Conservation (phyloP, 64 coral and sea anemone genomes). For the Porites lutea region DNA sequence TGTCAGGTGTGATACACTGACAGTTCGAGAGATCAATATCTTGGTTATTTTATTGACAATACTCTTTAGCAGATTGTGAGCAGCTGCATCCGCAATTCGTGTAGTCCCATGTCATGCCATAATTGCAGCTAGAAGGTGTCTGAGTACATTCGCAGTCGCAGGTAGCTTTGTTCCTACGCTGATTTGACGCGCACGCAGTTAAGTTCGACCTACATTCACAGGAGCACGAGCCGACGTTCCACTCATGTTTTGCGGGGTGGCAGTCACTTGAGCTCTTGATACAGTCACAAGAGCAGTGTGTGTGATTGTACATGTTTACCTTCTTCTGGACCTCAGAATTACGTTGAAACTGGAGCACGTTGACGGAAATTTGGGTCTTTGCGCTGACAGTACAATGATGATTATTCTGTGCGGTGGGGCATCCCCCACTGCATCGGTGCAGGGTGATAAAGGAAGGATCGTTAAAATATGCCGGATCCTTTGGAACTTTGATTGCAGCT, state of each 20-base stretch:
- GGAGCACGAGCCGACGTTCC: neutral
- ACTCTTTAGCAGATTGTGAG: neutral
- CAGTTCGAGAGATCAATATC: too few relatives aligned
- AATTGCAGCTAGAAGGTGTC: neutral
- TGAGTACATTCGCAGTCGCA: neutral
- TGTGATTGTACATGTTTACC: slow-evolving; percentile 51
- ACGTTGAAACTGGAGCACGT: neutral
- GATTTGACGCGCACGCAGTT: neutral
- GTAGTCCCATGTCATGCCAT: neutral
- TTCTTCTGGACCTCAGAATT: neutral
- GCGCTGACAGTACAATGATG: slow-evolving; percentile 28
- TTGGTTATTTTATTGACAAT: neutral
- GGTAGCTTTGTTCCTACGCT: neutral
- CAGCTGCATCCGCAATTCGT: neutral
- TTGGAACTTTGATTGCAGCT: neutral
- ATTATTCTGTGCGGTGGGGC: neutral
- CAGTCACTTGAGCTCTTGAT: slow-evolving; percentile 23
- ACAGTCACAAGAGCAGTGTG: slow-evolving; percentile 41
- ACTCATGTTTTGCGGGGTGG: neutral
- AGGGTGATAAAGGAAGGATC: slow-evolving; percentile 15
- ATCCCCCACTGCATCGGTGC: slow-evolving; percentile 26
- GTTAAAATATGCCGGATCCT: neutral
- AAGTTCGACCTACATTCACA: slow-evolving; percentile 9
- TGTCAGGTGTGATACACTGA: too few relatives aligned
- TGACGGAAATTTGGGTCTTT: slow-evolving; percentile 3